Conservation (phyloP, 1,140 invertebrate species). For the Neodiprion virginianus region DNA sequence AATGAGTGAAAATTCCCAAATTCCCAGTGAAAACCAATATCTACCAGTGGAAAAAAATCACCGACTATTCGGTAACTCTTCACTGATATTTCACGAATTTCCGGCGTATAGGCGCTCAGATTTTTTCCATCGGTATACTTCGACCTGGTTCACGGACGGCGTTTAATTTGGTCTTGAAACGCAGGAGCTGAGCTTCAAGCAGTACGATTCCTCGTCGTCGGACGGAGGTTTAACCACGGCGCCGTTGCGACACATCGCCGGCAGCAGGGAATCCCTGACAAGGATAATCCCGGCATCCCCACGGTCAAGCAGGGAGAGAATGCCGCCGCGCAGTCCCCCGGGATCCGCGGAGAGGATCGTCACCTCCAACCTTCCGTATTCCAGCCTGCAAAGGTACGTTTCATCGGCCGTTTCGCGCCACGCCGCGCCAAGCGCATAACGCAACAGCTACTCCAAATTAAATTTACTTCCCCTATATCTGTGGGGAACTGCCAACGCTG, state of each 20-base stretch:
- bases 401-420: neutral
- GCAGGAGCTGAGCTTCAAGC: constrained; percentile 56
- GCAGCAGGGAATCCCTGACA: constrained; percentile 57
- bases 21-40: too few species aligned
- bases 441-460: neutral
- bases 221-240: constrained; percentile 48
- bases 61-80: too few species aligned
- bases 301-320: constrained; percentile 48
- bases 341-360: constrained; percentile 52
- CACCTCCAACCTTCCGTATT: constrained; percentile 51
- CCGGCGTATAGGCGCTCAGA: too few species aligned
- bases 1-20: too few species aligned
- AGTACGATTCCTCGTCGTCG: constrained; percentile 54
- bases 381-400: constrained; percentile 56
- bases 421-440: neutral
- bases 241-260: constrained; percentile 51
- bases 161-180: constrained; percentile 5
- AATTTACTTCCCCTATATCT: neutral
- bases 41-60: too few species aligned
- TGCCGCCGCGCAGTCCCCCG: constrained; percentile 53
- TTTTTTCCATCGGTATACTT: too few species aligned
- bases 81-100: too few species aligned
- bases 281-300: constrained; percentile 54
- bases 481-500: neutral
- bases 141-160: too few species aligned